Conservation (phyloP, 2,797 vertebrate species). For the Gouania willdenowi region DNA sequence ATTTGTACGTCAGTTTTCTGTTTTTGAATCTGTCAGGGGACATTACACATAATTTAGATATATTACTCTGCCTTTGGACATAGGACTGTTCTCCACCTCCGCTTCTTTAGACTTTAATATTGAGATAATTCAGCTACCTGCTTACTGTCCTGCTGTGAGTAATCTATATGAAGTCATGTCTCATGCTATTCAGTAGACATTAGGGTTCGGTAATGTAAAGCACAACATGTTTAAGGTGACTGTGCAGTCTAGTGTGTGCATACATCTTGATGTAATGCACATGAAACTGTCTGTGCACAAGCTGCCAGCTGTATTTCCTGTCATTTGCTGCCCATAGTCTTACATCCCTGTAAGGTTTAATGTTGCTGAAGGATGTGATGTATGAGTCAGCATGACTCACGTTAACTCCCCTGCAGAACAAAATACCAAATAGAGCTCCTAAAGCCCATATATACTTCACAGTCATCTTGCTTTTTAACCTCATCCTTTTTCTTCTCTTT, state of each 20-base stretch:
- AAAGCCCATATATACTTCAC: constrained; percentile 14
- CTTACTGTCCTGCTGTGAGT: constrained; percentile 25
- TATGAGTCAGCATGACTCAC: constrained; percentile 40
- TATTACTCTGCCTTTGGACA: too few relatives aligned
- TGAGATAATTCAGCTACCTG: constrained; percentile 46
- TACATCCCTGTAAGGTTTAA: constrained; percentile 50
- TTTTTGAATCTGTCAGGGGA: too few relatives aligned
- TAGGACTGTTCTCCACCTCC: too few relatives aligned
- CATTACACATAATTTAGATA: too few relatives aligned
- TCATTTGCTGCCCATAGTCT: constrained; percentile 54
- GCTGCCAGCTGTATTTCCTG: constrained; percentile 35
- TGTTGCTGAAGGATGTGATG: constrained; percentile 55
- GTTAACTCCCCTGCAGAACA: constrained; percentile 24
- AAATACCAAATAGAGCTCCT: constrained; percentile 34
- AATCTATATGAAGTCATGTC: constrained; percentile 15
- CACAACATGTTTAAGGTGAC: constrained; percentile 42
- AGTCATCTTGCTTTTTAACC: constrained; percentile 15
- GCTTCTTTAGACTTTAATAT: constrained; percentile 22
- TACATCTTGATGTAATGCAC: constrained; percentile 57
- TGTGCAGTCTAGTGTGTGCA: constrained; percentile 21
- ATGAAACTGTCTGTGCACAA: constrained; percentile 49
- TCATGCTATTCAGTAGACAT: constrained; percentile 49
- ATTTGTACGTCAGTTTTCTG: too few relatives aligned
- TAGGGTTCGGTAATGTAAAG: constrained; percentile 46
- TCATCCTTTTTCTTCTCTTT: constrained; percentile 19